These are phyloP conservation scores for Nannospalax galili DNA, from an alignment of 2,113 vertebrate species.

Conservation along the genomic window DNA sequence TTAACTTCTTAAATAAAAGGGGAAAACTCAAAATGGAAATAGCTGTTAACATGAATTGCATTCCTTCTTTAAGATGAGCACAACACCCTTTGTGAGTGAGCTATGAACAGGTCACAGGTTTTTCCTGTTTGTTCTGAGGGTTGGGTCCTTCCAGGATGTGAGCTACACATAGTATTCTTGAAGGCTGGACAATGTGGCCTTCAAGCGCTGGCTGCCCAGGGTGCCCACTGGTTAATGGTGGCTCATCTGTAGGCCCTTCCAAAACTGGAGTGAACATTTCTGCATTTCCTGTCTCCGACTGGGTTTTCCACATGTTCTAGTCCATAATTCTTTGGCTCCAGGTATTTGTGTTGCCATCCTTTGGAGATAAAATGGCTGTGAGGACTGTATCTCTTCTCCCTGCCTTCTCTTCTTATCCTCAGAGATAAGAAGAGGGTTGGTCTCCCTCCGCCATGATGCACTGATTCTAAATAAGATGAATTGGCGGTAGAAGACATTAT, in stretches of 20 bases:
- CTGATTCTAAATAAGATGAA: neutral
- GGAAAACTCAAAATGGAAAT: neutral
- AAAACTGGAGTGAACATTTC: neutral
- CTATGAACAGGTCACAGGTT: neutral
- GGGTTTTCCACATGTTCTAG: neutral
- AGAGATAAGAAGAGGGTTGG: too few species aligned
- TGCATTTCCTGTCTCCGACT: neutral
- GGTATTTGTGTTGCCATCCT: neutral
- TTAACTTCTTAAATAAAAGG: neutral
- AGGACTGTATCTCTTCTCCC: neutral
- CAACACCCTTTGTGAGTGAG: neutral
- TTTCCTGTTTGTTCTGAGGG: neutral
- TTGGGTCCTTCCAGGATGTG: neutral
- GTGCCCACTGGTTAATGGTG: neutral
- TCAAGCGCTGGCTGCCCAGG: neutral
- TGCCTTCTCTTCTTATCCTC: neutral
- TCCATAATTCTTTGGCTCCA: neutral
- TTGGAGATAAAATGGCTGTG: neutral
- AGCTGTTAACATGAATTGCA: neutral
- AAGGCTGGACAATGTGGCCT: neutral
- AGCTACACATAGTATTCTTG: neutral
- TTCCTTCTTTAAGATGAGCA: neutral
- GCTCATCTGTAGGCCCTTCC: neutral
- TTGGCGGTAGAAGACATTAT: too few species aligned
- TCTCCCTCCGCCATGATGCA: fast-evolving